Evolutionary conservation across 2,888 invertebrate genomes (phyloP), one percentile per base, ranked within the genome.

Genomic region (Plagodis dolabraria): DNA sequence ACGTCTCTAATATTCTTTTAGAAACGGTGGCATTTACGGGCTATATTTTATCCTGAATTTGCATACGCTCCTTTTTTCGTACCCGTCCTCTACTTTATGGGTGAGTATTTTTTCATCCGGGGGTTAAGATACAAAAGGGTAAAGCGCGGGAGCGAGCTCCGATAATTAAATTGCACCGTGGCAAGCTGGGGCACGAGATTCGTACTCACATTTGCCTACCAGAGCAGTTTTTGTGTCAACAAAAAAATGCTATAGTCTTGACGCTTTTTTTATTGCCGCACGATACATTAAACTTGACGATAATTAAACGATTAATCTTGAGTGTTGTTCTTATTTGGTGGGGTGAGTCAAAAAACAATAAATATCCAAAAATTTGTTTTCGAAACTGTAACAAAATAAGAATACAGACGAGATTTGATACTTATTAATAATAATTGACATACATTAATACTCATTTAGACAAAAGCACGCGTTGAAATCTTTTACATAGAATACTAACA

Each of bases 21-120:
- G 93, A 93, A 93, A 93, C 93, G 92, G 92, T 92, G 93, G 93
- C 93, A 93, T 93, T 93, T 93, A 93, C 93, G 93, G 93, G 93
- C 93, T 93, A 93, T 93, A 93, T 93, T 93, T 93, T 93, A 93
- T 93, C 93, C 93, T 85, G 93, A 93, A 93, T 93, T 93, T 93
- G 93, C 93, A 93, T 93, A 93, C 93, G 92, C 93, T 92, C 90
- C 89, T 93, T 92, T 93, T 89, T 91, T 87, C 87, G 86, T 89
- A 90, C 91, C 92, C 91, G 91, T 92, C 90, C 89, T 91, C 91
- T 92, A 89, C 89, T 91, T 91, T 92, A 92, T 92, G 92, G 92
- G 92, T 89, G 92, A 90, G 93, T 85, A 91, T 92, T 93, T 92
- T 93, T 91, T 92, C 86, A 87, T 86, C 87, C 85, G 88, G 85